phyloP scores from a whole-genome alignment of 2,797 vertebrate species.

The Melanotaenia maccullochi region DNA sequence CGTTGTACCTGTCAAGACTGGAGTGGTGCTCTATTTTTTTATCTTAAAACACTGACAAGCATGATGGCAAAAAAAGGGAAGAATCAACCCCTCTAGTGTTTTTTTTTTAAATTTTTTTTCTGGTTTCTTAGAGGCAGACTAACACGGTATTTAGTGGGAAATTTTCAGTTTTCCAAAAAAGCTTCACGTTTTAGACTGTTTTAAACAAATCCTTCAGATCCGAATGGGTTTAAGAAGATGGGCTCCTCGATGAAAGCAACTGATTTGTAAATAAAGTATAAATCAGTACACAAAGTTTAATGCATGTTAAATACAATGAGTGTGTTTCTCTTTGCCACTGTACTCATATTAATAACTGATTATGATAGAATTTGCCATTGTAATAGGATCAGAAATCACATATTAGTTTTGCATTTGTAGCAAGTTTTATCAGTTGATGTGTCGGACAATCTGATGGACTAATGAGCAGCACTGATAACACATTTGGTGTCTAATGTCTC shows the following conservation, averaged over 20 bases:
- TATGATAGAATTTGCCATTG: conserved; percentile 23
- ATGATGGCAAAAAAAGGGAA: background rate
- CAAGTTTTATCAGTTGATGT: conserved; percentile 16
- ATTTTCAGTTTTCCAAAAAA: no score
- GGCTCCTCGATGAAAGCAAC: conserved; percentile 16
- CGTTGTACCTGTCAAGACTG: no score
- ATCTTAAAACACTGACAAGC: no score
- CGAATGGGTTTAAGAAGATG: background rate
- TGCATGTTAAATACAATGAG: background rate
- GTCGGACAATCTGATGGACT: conserved; percentile 25
- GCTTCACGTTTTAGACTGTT: no score
- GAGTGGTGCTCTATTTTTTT: no score
- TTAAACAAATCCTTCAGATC: no score
- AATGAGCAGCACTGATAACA: conserved; percentile 24
- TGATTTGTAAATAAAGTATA: conserved; percentile 21
- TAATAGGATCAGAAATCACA: conserved; percentile 13
- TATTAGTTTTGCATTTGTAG: conserved; percentile 24
- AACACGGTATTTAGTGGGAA: no score
- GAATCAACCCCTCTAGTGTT: no score
- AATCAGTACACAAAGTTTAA: conserved; percentile 9
- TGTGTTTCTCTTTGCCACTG: conserved; percentile 20
- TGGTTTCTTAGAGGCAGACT: background rate
- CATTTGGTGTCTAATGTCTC: conserved; percentile 1
- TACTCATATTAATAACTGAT: conserved; percentile 8
- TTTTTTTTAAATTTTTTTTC: background rate